Evolutionary conservation across 2,113 vertebrate species (phyloP), one percentile per base, ranked within the genome.

Genomic region (Periophthalmus modestus): DNA sequence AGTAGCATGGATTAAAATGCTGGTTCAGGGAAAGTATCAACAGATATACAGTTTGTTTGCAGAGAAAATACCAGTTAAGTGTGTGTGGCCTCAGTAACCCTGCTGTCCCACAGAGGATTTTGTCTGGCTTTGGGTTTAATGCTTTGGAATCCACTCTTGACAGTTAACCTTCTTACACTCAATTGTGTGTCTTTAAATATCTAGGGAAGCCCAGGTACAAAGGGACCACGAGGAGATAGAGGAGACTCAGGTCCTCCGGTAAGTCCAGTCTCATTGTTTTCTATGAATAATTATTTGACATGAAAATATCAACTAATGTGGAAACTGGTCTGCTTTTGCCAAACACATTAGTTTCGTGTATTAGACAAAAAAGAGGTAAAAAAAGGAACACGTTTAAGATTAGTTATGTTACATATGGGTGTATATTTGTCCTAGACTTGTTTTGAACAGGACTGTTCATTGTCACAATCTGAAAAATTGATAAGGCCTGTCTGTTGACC

Each of bases 171-270:
- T 76, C 81, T 88, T 61, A 82, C 77, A 80, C 65, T 57, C 5
- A 21, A 47, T 74, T 83, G 58, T 83, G 39, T 69, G 70, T 80
- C 47, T 50, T 77, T 68, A 6, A 85, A 79, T 71, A 92, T 93
- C 79, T 91, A 99, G 98, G 98, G 98, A 66, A 91, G 95, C 68
- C 96, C 96, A 71, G 98, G 98, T 0, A 89, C 94, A 76, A 98
- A 97, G 91, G 98, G 98, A 78, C 94, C 96, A 66, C 94, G 97
- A 92, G 98, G 98, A 82, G 97, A 99, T 86, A 95, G 96, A 89
- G 98, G 98, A 75, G 89, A 94, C 71, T 79, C 74, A 13, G 98
- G 98, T 72, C 90, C 93, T 5, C 5, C 93, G 83, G 97, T 99
- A 93, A 98, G 95, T 96, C 2, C 65, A 61, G 68, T 13, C n/a